These are phyloP conservation scores for Pristionchus arcanus DNA, from an alignment of 2,888 invertebrate species.

Conservation along the genomic window DNA sequence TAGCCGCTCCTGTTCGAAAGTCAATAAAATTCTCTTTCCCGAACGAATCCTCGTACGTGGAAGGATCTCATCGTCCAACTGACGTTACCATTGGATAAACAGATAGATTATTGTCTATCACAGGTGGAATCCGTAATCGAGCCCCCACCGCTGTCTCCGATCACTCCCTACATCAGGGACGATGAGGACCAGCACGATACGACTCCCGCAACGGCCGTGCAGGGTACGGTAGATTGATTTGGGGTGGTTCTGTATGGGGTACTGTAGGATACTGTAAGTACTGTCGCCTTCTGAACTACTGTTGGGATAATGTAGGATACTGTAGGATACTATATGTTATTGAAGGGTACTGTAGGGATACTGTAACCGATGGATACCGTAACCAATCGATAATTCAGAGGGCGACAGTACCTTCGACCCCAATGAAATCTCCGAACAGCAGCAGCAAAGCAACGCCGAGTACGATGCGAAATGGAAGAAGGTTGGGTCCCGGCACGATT, in stretches of 20 bases:
- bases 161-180: background rate
- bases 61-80: no score
- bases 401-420: background rate
- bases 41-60: no score
- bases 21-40: no score
- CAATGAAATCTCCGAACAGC: constrained; percentile 12
- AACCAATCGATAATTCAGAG: background rate
- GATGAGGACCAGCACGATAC: background rate
- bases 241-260: background rate
- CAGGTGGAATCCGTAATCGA: constrained; percentile 47
- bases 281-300: no score
- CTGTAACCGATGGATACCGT: background rate
- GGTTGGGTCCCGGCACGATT: background rate
- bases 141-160: constrained; percentile 34
- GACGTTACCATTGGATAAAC: no score
- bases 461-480: constrained; percentile 48
- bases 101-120: no score
- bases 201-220: background rate
- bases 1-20: no score
- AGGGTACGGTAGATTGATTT: background rate
- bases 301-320: no score
- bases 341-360: background rate
- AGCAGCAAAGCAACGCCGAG: constrained; percentile 13
- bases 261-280: no score
- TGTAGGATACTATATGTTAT: no score